phyloP scores from a whole-genome alignment of 2,113 vertebrate genomes.

The Xiphias gladius region DNA sequence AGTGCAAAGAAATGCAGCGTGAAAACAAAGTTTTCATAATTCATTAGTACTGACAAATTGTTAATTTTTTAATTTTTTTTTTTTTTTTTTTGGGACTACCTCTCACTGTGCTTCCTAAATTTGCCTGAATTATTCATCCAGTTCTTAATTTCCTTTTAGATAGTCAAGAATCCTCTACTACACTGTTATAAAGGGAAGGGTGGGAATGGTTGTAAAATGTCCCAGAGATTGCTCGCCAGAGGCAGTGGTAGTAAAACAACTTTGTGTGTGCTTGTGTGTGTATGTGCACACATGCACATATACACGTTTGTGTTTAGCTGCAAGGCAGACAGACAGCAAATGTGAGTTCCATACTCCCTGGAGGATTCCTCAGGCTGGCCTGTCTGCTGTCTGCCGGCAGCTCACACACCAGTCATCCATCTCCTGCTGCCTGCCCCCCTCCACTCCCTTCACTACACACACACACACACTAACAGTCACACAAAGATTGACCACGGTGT shows the following conservation, averaged over 20 bases:
- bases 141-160: constrained; percentile 80
- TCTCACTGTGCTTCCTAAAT: constrained; percentile 71
- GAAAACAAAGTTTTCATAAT: constrained; percentile 84
- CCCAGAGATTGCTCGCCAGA: constrained; percentile 81
- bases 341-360: constrained; percentile 86
- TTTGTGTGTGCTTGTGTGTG: constrained; percentile 56
- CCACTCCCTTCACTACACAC: constrained; percentile 48
- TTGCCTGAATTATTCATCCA: constrained; percentile 79
- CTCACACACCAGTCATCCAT: constrained; percentile 85
- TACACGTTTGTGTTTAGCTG: constrained; percentile 79
- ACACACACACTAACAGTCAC: constrained; percentile 37
- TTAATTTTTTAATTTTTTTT: constrained; percentile 1
- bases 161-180: constrained; percentile 63
- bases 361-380: constrained; percentile 81
- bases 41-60: constrained; percentile 77
- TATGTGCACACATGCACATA: constrained; percentile 31
- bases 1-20: constrained; percentile 81
- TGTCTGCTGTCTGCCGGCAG: constrained; percentile 85
- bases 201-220: constrained; percentile 80
- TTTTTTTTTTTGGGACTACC: constrained; percentile 61
- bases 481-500: constrained; percentile 74
- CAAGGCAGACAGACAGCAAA: constrained; percentile 84
- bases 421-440: constrained; percentile 78
- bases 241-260: constrained; percentile 81
- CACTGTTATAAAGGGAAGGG: constrained; percentile 65